These are phyloP conservation scores for Neopelma chrysocephalum DNA, from an alignment of 2,797 vertebrate genomes.

Conservation along the genomic window DNA sequence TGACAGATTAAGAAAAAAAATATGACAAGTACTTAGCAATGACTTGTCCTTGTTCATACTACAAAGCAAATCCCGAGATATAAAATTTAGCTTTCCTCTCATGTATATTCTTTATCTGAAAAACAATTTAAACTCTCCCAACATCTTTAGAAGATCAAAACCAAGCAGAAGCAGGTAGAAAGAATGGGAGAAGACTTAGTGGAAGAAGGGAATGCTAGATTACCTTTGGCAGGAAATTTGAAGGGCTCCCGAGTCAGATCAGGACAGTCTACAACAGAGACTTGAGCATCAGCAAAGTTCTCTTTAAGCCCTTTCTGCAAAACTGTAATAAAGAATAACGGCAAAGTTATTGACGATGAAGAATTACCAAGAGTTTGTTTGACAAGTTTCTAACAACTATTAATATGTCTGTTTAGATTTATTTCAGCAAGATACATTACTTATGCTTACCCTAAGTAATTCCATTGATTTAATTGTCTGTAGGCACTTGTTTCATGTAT, in stretches of 20 bases:
- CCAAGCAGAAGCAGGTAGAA: background rate
- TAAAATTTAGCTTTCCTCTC: background rate
- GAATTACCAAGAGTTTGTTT: background rate
- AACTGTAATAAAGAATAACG: slow-evolving; percentile 74
- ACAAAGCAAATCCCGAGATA: background rate
- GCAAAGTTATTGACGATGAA: background rate
- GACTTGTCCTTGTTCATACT: background rate
- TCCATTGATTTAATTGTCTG: background rate
- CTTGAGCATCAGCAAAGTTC: slow-evolving; percentile 90
- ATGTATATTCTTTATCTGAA: background rate
- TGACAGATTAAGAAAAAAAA: background rate
- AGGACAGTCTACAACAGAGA: slow-evolving; percentile 90
- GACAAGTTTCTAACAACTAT: background rate
- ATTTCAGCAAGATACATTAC: background rate
- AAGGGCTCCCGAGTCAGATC: slow-evolving; percentile 92
- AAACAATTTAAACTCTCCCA: background rate
- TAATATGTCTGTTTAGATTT: background rate
- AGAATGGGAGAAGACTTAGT: background rate
- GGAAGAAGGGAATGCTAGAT: background rate
- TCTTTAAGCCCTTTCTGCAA: slow-evolving; percentile 85
- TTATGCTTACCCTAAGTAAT: background rate
- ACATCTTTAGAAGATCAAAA: background rate
- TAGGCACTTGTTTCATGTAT: background rate
- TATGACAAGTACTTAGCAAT: background rate
- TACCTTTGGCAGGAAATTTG: slow-evolving; percentile 91